Conservation (phyloP, 2,797 vertebrate genomes). For the Atherinosoma microstoma region DNA sequence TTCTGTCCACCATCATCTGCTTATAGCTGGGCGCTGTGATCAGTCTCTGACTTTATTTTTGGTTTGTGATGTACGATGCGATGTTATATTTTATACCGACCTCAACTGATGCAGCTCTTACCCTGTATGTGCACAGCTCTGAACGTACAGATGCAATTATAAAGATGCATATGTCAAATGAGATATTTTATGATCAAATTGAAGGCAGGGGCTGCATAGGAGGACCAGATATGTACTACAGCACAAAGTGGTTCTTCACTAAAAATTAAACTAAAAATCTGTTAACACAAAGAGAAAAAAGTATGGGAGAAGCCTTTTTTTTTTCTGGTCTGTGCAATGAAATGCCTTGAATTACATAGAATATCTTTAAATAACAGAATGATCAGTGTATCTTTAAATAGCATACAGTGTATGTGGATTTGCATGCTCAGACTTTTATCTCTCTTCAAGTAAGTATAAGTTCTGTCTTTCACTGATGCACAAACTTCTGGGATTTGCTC, state of each 20-base stretch:
- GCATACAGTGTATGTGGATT: not conserved
- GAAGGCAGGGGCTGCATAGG: not conserved
- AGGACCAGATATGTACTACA: not conserved
- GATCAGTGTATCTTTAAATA: not conserved
- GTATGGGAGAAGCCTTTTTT: not conserved
- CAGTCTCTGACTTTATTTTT: slow-evolving; percentile 77
- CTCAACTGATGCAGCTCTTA: slow-evolving; percentile 57
- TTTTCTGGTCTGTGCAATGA: no score
- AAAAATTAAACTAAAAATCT: slow-evolving; percentile 22
- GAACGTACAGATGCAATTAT: slow-evolving; percentile 28
- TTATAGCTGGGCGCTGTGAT: slow-evolving; percentile 33
- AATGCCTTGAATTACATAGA: not conserved
- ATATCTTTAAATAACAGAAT: not conserved
- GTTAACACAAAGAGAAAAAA: slow-evolving; percentile 18
- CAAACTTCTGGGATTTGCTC: not conserved
- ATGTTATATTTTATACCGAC: slow-evolving; percentile 63
- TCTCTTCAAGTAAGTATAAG: not conserved
- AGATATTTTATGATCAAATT: slow-evolving; percentile 17
- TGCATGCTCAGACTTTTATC: not conserved
- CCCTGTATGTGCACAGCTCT: slow-evolving; percentile 56
- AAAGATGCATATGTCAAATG: slow-evolving; percentile 22
- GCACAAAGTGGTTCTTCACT: not conserved
- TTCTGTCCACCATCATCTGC: slow-evolving; percentile 54
- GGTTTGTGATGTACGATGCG: slow-evolving; percentile 69
- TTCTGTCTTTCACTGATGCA: not conserved